phyloP scores from a whole-genome alignment of 2,888 invertebrate species.

The Agapostemon virescens region DNA sequence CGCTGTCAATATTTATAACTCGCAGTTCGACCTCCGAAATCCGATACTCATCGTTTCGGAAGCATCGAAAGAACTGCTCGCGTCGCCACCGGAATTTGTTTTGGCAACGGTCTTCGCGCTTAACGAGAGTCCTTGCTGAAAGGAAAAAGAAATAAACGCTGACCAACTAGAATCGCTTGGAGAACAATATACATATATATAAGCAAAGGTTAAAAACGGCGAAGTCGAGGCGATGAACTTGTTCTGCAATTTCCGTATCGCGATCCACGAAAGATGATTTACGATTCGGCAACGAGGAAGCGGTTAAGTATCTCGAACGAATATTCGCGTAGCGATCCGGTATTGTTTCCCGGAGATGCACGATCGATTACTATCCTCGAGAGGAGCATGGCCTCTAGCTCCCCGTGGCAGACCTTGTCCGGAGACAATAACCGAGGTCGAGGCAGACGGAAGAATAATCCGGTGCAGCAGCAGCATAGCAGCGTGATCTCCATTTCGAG shows the following conservation, averaged over 20 bases:
- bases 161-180: too few species aligned
- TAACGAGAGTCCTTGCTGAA: too few species aligned
- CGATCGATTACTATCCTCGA: constrained; percentile 43
- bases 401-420: constrained; percentile 45
- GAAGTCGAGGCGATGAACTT: neutral
- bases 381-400: constrained; percentile 34
- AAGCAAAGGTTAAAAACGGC: neutral
- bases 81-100: too few species aligned
- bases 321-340: constrained; percentile 19
- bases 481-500: constrained; percentile 61
- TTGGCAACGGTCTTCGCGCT: too few species aligned
- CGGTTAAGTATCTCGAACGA: constrained; percentile 25
- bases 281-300: constrained; percentile 45
- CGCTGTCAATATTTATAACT: too few species aligned
- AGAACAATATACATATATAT: too few species aligned
- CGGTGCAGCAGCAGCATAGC: constrained; percentile 6
- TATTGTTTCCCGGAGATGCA: constrained; percentile 52
- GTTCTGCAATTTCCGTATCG: neutral
- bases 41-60: too few species aligned
- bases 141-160: too few species aligned
- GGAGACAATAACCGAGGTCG: constrained; percentile 54
- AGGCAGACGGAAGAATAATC: constrained; percentile 38
- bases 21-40: too few species aligned
- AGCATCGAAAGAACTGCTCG: too few species aligned
- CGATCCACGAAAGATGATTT: constrained; percentile 30